phyloP scores from a whole-genome alignment of 2,888 invertebrate genomes.

The Agriopis aurantiaria region DNA sequence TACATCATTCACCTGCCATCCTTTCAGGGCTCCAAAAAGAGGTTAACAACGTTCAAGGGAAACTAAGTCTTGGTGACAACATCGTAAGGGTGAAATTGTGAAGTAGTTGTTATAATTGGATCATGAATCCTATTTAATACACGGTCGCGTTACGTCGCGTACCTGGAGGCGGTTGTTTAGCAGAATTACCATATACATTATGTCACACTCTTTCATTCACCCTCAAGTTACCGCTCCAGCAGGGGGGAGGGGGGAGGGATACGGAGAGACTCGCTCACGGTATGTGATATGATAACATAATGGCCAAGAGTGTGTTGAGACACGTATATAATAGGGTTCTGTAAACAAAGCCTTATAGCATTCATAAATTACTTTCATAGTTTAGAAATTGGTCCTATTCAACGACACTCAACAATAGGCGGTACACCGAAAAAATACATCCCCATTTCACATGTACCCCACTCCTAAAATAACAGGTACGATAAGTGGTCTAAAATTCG shows the following conservation, averaged over 20 bases:
- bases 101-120: slow-evolving; percentile 21
- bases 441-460: no score
- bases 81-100: not conserved
- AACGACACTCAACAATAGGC: no score
- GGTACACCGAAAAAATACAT: no score
- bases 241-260: not conserved
- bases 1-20: slow-evolving; percentile 27
- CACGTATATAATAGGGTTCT: no score
- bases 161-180: slow-evolving; percentile 23
- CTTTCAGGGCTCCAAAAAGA: slow-evolving; percentile 16
- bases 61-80: not conserved
- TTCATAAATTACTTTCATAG: no score
- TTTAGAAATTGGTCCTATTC: no score
- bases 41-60: not conserved
- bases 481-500: no score
- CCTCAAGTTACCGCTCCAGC: not conserved
- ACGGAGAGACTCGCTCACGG: not conserved
- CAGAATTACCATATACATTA: slow-evolving; percentile 29
- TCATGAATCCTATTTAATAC: slow-evolving; percentile 35
- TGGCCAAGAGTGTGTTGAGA: no score
- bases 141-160: slow-evolving; percentile 7
- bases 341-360: no score
- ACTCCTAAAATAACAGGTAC: no score
- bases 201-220: slow-evolving; percentile 25
- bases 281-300: not conserved